These are phyloP conservation scores for Cydia strobilella DNA, from an alignment of 1,140 invertebrate species.

Conservation along the genomic window DNA sequence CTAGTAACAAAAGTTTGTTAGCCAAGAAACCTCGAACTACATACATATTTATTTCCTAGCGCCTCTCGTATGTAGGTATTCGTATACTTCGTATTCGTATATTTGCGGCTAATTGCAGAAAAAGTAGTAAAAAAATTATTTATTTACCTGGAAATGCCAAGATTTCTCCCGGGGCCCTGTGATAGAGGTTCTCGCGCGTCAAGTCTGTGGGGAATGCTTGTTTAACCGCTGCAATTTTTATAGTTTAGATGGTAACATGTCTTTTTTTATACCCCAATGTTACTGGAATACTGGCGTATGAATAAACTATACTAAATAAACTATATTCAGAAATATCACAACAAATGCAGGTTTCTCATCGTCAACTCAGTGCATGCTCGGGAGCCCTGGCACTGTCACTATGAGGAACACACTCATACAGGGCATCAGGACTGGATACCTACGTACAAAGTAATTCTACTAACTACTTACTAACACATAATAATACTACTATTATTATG, in stretches of 20 bases:
- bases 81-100: neutral
- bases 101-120: neutral
- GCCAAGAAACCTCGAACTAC: neutral
- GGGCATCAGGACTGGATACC: too few relatives aligned
- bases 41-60: neutral
- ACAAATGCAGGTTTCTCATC: too few relatives aligned
- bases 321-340: too few relatives aligned
- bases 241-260: neutral
- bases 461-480: too few relatives aligned
- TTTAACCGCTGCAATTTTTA: slow-evolving; percentile 4
- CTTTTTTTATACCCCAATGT: neutral
- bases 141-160: slow-evolving; percentile 28
- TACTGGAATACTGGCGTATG: neutral
- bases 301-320: too few relatives aligned
- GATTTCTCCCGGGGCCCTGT: slow-evolving; percentile 21
- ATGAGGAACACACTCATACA: too few relatives aligned
- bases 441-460: too few relatives aligned
- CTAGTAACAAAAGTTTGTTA: neutral
- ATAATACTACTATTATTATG: too few relatives aligned
- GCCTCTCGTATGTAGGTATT: neutral
- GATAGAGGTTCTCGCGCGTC: slow-evolving; percentile 19
- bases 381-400: too few relatives aligned
- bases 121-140: slow-evolving; percentile 11
- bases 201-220: slow-evolving; percentile 5
- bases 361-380: too few relatives aligned